Evolutionary conservation across 2,888 invertebrate genomes (phyloP).

Genomic region (Spisula solida): DNA sequence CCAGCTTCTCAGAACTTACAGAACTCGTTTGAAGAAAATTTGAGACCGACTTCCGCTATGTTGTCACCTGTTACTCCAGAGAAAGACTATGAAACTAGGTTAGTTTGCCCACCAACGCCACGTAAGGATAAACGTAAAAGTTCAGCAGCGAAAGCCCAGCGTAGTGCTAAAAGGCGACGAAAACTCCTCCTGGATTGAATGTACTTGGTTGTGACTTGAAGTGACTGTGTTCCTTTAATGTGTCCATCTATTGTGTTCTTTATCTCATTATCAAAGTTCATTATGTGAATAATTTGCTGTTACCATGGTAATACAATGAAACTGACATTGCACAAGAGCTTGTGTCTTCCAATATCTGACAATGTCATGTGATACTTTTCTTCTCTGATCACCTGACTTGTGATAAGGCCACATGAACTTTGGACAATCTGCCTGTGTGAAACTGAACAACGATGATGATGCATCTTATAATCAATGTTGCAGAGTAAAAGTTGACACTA

Average conservation of each 20-base stretch:
- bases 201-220: not conserved
- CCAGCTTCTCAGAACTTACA: not conserved
- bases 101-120: constrained; percentile 55
- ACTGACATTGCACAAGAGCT: not conserved
- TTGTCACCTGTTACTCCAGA: constrained; percentile 34
- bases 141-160: constrained; percentile 36
- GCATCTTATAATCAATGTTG: no score
- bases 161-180: constrained; percentile 42
- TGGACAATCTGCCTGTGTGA: no score
- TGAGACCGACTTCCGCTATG: not conserved
- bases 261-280: not conserved
- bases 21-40: constrained; percentile 13
- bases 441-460: no score
- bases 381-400: not conserved
- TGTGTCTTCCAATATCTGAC: not conserved
- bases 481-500: no score
- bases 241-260: not conserved
- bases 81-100: constrained; percentile 32
- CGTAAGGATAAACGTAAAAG: constrained; percentile 51
- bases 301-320: no score
- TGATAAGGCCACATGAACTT: no score
- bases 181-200: constrained; percentile 46
- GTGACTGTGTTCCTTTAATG: not conserved
- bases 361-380: not conserved
- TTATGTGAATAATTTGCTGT: not conserved